phyloP scores from a whole-genome alignment of 2,113 vertebrate genomes.

The Rhizomys pruinosus region DNA sequence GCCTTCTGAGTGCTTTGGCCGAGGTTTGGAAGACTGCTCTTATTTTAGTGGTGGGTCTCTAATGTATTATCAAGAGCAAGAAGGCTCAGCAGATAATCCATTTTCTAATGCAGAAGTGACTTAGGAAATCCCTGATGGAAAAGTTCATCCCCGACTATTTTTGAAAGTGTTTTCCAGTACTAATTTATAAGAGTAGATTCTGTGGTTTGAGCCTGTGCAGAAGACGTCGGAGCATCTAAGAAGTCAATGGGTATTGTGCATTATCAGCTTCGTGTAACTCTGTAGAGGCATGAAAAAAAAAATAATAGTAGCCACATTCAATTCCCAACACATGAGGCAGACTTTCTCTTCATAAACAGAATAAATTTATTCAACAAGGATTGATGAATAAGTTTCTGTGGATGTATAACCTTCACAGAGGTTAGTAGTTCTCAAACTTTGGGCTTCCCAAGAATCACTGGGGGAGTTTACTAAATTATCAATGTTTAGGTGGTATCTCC shows the following conservation, averaged over 20 bases:
- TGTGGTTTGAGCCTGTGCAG: slow-evolving; percentile 12
- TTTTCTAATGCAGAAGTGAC: slow-evolving; percentile 72
- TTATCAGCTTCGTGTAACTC: background rate
- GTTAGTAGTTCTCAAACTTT: background rate
- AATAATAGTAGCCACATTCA: background rate
- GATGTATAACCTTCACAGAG: background rate
- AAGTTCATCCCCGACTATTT: slow-evolving; percentile 67
- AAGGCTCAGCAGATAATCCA: slow-evolving; percentile 49
- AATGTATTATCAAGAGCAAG: slow-evolving; percentile 62
- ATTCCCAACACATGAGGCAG: background rate
- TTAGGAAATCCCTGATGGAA: slow-evolving; percentile 73
- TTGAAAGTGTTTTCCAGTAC: slow-evolving; percentile 68
- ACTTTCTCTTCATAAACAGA: background rate
- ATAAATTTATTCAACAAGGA: background rate
- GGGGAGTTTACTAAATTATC: background rate
- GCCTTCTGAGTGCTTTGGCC: slow-evolving; percentile 36
- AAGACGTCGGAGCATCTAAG: background rate
- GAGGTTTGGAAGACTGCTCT: slow-evolving; percentile 58
- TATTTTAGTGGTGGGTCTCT: slow-evolving; percentile 54
- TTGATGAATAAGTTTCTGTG: background rate
- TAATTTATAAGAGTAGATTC: slow-evolving; percentile 67
- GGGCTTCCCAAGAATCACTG: background rate
- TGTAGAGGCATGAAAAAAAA: background rate
- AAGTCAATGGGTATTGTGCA: background rate
- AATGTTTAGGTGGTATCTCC: background rate